A percentile compares a stretch with the other conserved stretches of the same genome.
phyloP scores from a whole-genome alignment of 1,140 invertebrate genomes.

The Spodoptera frugiperda region DNA sequence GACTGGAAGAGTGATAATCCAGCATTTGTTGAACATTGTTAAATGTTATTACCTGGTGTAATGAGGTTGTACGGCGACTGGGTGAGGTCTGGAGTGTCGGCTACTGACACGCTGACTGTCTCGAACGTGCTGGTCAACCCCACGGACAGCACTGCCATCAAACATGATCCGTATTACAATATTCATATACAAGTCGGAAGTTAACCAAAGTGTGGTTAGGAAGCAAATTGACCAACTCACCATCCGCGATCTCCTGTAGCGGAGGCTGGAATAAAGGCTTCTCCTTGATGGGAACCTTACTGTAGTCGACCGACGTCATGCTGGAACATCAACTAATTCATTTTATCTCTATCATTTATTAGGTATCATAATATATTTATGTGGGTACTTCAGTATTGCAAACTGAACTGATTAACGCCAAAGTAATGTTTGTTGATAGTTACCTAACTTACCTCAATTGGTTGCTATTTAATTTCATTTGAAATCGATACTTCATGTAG shows the following conservation, averaged over 20 bases:
- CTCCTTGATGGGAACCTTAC: conserved; percentile 79
- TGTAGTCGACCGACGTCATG: conserved; percentile 80
- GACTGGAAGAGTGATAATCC: too few species aligned
- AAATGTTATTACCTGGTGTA: conserved; percentile 87
- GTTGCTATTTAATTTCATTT: too few species aligned
- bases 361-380: too few species aligned
- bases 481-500: too few species aligned
- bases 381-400: too few species aligned
- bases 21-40: too few species aligned
- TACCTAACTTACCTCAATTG: too few species aligned
- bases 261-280: conserved; percentile 86
- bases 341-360: too few species aligned
- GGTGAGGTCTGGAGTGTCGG: conserved; percentile 94
- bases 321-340: conserved; percentile 51
- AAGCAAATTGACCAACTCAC: conserved; percentile 70
- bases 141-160: conserved; percentile 89
- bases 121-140: conserved; percentile 91
- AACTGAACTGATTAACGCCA: too few species aligned
- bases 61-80: conserved; percentile 92
- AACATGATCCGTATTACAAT: neutral
- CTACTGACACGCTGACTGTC: conserved; percentile 90
- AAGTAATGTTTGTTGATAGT: too few species aligned
- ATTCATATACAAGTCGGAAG: neutral
- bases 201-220: neutral
- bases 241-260: conserved; percentile 87